Evolutionary conservation across 2,888 invertebrate genomes (phyloP).

Genomic region (Troglohyphantes excavatus): DNA sequence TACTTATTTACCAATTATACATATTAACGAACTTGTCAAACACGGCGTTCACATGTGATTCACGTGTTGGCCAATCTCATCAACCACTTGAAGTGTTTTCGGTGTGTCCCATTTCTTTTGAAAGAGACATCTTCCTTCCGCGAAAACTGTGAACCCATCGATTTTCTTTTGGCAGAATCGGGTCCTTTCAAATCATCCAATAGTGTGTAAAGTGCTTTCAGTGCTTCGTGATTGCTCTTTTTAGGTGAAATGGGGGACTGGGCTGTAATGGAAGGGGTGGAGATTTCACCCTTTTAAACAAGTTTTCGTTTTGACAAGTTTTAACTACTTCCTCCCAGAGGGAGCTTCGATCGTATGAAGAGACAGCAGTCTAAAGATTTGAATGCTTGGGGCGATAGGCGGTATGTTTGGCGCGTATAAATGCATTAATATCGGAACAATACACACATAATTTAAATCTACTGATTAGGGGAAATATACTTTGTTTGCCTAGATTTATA

Average conservation of each 20-base stretch:
- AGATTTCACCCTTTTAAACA: conserved; percentile 23
- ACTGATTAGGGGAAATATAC: no score
- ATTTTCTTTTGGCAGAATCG: conserved; percentile 14
- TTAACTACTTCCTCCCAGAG: conserved; percentile 24
- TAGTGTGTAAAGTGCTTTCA: conserved; percentile 47
- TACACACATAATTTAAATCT: no score
- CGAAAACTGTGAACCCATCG: not conserved
- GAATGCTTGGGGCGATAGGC: no score
- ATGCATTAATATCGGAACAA: no score
- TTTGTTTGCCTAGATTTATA: no score
- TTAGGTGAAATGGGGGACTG: not conserved
- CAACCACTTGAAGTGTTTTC: no score
- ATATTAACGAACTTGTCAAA: no score
- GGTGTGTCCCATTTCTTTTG: not conserved
- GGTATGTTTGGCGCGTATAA: no score
- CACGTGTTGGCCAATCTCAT: no score
- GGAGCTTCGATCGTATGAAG: not conserved
- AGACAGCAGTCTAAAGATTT: no score
- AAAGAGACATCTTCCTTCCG: not conserved
- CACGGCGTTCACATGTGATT: no score
- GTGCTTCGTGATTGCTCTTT: conserved; percentile 41
- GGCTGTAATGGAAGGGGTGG: conserved; percentile 52
- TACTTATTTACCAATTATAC: no score
- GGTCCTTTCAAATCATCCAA: conserved; percentile 52
- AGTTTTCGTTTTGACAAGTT: conserved; percentile 57